Evolutionary conservation across 2,113 vertebrate genomes (phyloP).

Genomic region (Lophius piscatorius): DNA sequence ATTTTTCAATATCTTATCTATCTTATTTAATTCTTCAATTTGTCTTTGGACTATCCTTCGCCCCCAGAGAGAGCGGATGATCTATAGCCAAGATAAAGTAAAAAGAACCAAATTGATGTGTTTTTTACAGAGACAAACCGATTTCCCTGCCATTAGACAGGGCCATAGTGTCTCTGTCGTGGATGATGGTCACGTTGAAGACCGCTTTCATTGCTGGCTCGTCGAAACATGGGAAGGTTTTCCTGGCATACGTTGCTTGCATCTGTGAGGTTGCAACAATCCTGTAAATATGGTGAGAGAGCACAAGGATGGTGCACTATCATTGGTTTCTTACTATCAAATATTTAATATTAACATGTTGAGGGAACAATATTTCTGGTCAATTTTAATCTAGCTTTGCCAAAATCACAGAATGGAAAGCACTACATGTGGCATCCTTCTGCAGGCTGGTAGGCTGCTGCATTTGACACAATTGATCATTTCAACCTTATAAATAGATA

Average conservation of each 20-base stretch:
- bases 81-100: background rate
- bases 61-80: background rate
- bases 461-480: no score
- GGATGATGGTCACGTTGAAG: slow-evolving; percentile 85
- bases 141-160: slow-evolving; percentile 87
- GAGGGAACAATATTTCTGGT: no score
- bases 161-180: slow-evolving; percentile 63
- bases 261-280: slow-evolving; percentile 94
- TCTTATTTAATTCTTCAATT: no score
- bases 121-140: slow-evolving; percentile 43
- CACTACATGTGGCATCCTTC: no score
- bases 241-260: slow-evolving; percentile 88
- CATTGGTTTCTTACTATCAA: no score
- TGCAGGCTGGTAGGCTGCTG: no score
- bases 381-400: no score
- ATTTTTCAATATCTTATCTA: no score
- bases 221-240: slow-evolving; percentile 95
- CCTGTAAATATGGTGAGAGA: slow-evolving; percentile 77
- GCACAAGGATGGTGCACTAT: background rate
- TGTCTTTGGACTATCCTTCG: no score
- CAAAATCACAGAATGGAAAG: no score
- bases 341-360: no score
- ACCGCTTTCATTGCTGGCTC: slow-evolving; percentile 94
- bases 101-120: background rate
- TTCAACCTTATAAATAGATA: no score